Evolutionary conservation across 64 coral and sea anemone genomes (phyloP).

Genomic region (Dendronephthya gigantea): DNA sequence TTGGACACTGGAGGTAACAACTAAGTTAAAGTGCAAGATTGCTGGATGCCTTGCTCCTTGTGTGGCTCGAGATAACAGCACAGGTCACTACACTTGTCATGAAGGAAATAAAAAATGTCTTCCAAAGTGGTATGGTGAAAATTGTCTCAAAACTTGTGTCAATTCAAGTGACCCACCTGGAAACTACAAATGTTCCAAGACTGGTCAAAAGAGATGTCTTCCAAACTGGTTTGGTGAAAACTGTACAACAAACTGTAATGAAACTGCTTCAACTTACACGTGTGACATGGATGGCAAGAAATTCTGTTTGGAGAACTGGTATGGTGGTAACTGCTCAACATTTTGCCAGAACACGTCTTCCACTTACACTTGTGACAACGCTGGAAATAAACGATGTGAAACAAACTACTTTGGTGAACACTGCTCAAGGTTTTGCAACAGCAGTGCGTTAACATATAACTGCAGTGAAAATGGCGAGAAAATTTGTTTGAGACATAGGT

Average conservation of each 20-base stretch:
- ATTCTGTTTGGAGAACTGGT: background rate
- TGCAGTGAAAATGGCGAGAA: background rate
- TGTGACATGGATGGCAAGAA: background rate
- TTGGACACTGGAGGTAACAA: background rate
- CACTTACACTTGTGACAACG: background rate
- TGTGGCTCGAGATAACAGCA: background rate
- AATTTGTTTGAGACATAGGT: background rate
- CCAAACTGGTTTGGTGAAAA: background rate
- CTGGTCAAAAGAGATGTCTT: background rate
- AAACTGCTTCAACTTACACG: background rate
- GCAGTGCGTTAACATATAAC: background rate
- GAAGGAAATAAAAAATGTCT: constrained; percentile 12
- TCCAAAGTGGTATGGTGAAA: background rate
- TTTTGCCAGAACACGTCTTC: too few relatives aligned
- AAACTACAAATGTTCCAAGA: background rate
- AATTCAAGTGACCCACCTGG: background rate
- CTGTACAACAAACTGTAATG: background rate
- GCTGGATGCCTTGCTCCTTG: background rate
- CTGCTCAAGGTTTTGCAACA: background rate
- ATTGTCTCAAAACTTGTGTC: background rate
- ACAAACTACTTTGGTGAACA: background rate
- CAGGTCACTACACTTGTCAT: background rate
- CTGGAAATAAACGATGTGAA: background rate
- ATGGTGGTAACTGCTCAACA: background rate
- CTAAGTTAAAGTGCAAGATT: background rate